Evolutionary conservation across 2,888 invertebrate species (phyloP), one percentile per base, ranked within the genome.

Genomic region (Cetonia aurata): DNA sequence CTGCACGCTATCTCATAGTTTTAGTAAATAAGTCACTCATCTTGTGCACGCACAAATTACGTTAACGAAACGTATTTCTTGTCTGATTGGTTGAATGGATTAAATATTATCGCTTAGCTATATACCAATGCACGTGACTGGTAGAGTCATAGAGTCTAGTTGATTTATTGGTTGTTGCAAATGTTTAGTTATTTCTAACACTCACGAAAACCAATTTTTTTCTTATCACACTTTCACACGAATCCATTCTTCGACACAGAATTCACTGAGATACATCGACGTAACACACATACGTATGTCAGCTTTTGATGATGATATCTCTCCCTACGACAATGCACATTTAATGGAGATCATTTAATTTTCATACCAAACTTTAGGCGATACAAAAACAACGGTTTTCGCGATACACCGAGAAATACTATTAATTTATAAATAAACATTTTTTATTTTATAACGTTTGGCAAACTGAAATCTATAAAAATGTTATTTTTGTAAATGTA

Each of bases 1-100:
- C 73, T 78, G 80, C 80, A 80, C 79, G 80, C 79, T 75, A 77
- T 74, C 72, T 70, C 13, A 33, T 65, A 65, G 62, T 50, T 41
- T 73, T 73, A 74, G 74, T 76, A 76, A 72, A 74, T 72, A 72
- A 74, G 74, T 75, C 76, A 76, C 75, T 67, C 62, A 65, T 65
- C 73, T 75, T 71, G 17, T 72, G 76, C 78, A 79, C 78, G 78
- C 76, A 78, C 73, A 69, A 69, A 70, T 74, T 72, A 70, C 71
- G 71, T 75, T 73, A 75, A 65, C 15, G 19, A 52, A 65, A 65
- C 62, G 37, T 74, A 73, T 71, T 69, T 69, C 69, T 72, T 74
- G 69, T 71, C 66, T 73, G 73, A 72, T 70, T 71, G 52, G 41
- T 65, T 50, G 62, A 50, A 50, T 65, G 62, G 17, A 50, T 50